Evolutionary conservation across 2,797 vertebrate genomes (phyloP).

Genomic region (Pangasius larnaudii): DNA sequence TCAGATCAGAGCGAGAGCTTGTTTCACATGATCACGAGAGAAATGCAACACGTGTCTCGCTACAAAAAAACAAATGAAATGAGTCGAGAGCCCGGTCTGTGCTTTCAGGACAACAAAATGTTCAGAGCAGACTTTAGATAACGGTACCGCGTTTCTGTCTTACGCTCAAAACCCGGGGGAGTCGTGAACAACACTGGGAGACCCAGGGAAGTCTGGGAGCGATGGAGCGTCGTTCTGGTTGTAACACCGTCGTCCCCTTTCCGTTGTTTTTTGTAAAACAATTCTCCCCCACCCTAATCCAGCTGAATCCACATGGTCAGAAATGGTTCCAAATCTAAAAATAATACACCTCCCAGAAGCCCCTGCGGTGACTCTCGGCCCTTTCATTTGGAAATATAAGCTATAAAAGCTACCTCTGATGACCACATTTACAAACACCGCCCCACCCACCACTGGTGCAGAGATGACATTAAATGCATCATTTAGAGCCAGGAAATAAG

Average conservation of each 20-base stretch:
- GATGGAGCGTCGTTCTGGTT: not conserved
- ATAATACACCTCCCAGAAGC: slow-evolving; percentile 47
- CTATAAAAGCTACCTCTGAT: not conserved
- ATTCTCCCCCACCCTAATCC: slow-evolving; percentile 24
- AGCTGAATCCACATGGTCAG: slow-evolving; percentile 51
- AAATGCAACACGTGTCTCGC: not conserved
- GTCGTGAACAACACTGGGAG: not conserved
- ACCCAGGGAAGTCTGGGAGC: not conserved
- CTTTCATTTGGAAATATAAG: slow-evolving; percentile 4
- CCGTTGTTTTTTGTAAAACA: slow-evolving; percentile 62
- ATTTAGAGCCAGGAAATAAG: not conserved
- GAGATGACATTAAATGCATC: not conserved
- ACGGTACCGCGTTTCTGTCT: not conserved
- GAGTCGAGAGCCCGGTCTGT: not conserved
- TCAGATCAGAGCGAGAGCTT: not conserved
- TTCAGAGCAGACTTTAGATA: not conserved
- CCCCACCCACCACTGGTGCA: not conserved
- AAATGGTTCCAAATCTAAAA: slow-evolving; percentile 59
- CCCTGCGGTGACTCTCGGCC: not conserved
- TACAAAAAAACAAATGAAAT: not conserved
- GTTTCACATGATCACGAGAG: not conserved
- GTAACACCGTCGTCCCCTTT: slow-evolving; percentile 46
- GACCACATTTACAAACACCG: slow-evolving; percentile 1
- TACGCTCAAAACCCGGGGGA: not conserved
- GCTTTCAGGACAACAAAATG: not conserved